Evolutionary conservation across 1,140 invertebrate species (phyloP), one percentile per base, ranked within the genome.

Genomic region (Cardiocondyla obscurior): DNA sequence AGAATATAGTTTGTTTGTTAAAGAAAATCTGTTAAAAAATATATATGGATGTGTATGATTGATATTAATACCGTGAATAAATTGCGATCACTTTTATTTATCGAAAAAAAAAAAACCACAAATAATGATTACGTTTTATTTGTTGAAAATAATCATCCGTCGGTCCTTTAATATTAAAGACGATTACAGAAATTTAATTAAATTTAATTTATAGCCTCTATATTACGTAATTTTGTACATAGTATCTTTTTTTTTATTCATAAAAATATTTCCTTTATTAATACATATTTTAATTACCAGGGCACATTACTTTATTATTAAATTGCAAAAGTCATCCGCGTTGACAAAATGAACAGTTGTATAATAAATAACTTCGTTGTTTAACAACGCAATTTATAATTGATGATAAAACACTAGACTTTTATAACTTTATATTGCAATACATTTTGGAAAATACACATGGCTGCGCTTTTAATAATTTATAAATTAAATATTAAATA

Each of bases 121-220:
- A 57, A 53, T 30, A 22, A 8, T 6, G 12, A 49, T 67, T 49
- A 67, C 16, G 49, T 33, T 62, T 51, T 69, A 69, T 69, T 69
- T 25, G 6, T 69, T 51, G n/a, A 33, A 1, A 51, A 69, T 69
- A 69, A 49, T 12, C 0, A 22, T 33, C 10, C 30, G 19, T 65
- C 1, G 44, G 22, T 33, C 14, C n/a, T 72, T 8, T 3, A 53
- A 30, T 25, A 25, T 70, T 53, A 53, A 33, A 70, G 0, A 14
- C 16, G 5, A 3, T 70, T 70, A 55, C 36, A 36, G 39, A 36
- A 39, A 57, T 57, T 72, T 39, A 12, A 57, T 72, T 64, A 36
- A 39, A 57, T 57, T 72, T 39, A 12, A 57, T 72, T 64, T 42
- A 0, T 36, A 39, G 14, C 44, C 22, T 57, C 25, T 33, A 30